phyloP scores from a whole-genome alignment of 30 jellyfish, hydroid and myxozoan species.

The Hydra vulgaris region DNA sequence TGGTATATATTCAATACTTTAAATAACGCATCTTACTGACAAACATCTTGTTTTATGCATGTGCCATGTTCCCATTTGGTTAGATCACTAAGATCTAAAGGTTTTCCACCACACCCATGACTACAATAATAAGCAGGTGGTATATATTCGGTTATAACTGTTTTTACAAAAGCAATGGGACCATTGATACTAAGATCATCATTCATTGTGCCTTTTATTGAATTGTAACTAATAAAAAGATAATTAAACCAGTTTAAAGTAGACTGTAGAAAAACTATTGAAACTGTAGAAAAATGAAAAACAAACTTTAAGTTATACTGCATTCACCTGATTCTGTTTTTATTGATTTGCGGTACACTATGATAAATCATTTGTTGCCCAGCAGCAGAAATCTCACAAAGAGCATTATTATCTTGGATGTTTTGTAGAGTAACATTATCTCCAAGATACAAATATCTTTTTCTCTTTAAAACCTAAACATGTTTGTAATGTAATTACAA shows the following conservation, averaged over 20 bases:
- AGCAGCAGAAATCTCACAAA: constrained; percentile 14
- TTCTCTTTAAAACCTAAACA: constrained; percentile 13
- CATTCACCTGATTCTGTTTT: constrained; percentile 6
- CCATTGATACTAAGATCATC: constrained; percentile 16
- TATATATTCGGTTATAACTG: constrained; percentile 30
- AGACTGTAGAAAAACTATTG: neutral
- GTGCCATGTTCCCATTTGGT: constrained; percentile 50
- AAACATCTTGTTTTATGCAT: constrained; percentile 38
- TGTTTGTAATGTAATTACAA: too few relatives aligned
- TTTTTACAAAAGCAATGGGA: constrained; percentile 19
- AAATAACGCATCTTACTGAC: constrained; percentile 53
- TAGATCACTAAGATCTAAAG: constrained; percentile 24
- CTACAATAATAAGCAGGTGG: constrained; percentile 67
- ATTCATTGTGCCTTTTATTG: constrained; percentile 33
- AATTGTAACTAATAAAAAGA: constrained; percentile 29
- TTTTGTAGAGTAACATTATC: constrained; percentile 14
- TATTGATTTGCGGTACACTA: neutral
- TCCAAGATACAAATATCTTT: constrained; percentile 23
- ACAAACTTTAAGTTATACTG: neutral
- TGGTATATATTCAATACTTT: neutral
- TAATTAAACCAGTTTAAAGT: neutral
- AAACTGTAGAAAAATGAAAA: neutral
- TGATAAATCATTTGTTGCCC: constrained; percentile 9
- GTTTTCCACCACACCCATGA: constrained; percentile 85
- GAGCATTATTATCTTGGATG: neutral